phyloP scores from a whole-genome alignment of 37 sponge, comb jelly and placozoan genomes.

The Diacarnus erythraeanus region DNA sequence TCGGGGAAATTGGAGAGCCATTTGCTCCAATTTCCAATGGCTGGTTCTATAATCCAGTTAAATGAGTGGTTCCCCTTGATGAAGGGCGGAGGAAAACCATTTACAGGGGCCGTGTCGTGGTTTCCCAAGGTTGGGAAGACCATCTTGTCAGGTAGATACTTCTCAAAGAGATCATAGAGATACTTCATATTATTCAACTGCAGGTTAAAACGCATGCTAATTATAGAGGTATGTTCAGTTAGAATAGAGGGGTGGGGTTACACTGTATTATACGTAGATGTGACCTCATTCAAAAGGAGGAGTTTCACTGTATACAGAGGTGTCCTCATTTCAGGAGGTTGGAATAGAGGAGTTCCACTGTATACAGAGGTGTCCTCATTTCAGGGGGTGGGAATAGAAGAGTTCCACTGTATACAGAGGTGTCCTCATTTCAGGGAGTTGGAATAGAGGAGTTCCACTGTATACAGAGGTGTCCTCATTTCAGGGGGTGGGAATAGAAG shows the following conservation, averaged over 20 bases:
- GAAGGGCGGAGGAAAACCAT: constrained; percentile 90
- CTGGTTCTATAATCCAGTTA: constrained; percentile 75
- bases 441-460: no score
- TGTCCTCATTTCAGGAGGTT: no score
- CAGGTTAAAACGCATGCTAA: not conserved
- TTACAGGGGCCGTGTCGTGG: constrained; percentile 91
- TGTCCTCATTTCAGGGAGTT: no score
- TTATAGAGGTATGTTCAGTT: not conserved
- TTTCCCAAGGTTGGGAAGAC: constrained; percentile 90
- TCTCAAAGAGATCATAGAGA: constrained; percentile 48
- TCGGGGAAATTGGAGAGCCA: constrained; percentile 64
- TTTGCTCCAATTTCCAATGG: constrained; percentile 59
- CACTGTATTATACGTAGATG: no score
- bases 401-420: no score
- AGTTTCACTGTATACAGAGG: not conserved
- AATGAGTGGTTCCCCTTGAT: constrained; percentile 69
- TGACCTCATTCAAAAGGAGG: no score
- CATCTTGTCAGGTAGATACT: constrained; percentile 72
- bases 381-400: no score
- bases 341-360: no score
- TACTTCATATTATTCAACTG: constrained; percentile 55
- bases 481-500: no score
- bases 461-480: no score
- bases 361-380: no score
- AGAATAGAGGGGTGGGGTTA: no score